Evolutionary conservation across 1,140 invertebrate genomes (phyloP), one percentile per base, ranked within the genome.

Genomic region (Drosophila nigromelanica): DNA sequence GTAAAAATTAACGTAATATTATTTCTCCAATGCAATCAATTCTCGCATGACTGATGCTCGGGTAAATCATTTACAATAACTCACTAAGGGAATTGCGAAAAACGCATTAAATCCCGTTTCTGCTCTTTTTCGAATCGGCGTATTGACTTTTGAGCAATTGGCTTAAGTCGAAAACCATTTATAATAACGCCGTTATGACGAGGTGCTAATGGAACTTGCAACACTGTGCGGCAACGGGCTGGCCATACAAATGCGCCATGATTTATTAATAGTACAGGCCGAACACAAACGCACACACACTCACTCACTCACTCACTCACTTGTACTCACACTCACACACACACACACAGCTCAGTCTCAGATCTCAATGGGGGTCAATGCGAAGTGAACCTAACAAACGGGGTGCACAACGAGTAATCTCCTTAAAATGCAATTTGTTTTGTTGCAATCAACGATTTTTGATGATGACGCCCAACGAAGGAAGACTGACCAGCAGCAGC

Each of bases 361-460:
- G 48, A 35, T 58, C 35, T 55, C 43, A 15, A 56, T 71, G 68
- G 42, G 59, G 33, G 55, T 47, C 58, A 47, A 47, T 58, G 50
- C 35, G 48, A 33, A 64, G 51, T 27, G 33, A 59, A 52, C 47
- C 47, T 37, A 60, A 51, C 59, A 7, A 45, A 43, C n/a, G 42
- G 24, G 33, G 33, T n/a, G 58, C 54, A 56, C 52, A 66, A 64
- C 61, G 64, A 70, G 83, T 87, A 87, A 87, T 87, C 83, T 82
- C 64, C 83, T 87, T 87, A 87, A 87, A 87, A 89, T 83, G 83
- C 79, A 87, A 87, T 87, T 87, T 89, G 83, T 87, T 89, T 86
- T 89, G 83, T 87, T 89, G 83, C 83, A 87, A 87, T 87, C 82
- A 89, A 87, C 82, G 83, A 89, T 89, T 87, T 86, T 86, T 87